Evolutionary conservation across 1,140 invertebrate species (phyloP).

Genomic region (Arctopsyche grandis): DNA sequence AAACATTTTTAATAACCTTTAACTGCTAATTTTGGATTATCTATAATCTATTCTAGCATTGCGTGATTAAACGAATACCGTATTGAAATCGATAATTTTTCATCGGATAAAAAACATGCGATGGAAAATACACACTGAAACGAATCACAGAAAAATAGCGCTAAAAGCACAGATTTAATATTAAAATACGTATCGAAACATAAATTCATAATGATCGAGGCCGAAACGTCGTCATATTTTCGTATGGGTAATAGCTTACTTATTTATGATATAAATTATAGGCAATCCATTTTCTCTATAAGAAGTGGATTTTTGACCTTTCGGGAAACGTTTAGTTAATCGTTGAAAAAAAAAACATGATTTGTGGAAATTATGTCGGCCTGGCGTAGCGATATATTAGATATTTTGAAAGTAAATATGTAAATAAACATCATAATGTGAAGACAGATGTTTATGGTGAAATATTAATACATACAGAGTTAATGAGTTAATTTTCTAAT

Average conservation of each 20-base stretch:
- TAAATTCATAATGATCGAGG: not conserved
- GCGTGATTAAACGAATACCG: too few species aligned
- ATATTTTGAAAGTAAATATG: too few species aligned
- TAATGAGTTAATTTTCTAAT: too few species aligned
- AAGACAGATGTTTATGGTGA: too few species aligned
- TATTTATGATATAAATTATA: constrained; percentile 1
- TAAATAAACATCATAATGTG: too few species aligned
- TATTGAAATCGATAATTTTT: not conserved
- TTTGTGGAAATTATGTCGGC: too few species aligned
- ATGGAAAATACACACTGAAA: not conserved
- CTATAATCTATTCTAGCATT: too few species aligned
- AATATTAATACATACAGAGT: too few species aligned
- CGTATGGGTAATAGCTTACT: not conserved
- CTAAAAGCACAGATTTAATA: not conserved
- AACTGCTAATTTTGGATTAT: too few species aligned
- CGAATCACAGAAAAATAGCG: not conserved
- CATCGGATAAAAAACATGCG: not conserved
- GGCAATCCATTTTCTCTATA: not conserved
- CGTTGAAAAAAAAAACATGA: too few species aligned
- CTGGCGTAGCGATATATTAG: too few species aligned
- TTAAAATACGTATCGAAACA: not conserved
- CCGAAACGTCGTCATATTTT: constrained; percentile 2
- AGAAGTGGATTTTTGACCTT: not conserved
- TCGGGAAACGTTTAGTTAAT: not conserved
- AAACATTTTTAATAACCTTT: too few species aligned